These are phyloP conservation scores for Lymantria dispar DNA, from an alignment of 2,888 invertebrate species.

Conservation along the genomic window DNA sequence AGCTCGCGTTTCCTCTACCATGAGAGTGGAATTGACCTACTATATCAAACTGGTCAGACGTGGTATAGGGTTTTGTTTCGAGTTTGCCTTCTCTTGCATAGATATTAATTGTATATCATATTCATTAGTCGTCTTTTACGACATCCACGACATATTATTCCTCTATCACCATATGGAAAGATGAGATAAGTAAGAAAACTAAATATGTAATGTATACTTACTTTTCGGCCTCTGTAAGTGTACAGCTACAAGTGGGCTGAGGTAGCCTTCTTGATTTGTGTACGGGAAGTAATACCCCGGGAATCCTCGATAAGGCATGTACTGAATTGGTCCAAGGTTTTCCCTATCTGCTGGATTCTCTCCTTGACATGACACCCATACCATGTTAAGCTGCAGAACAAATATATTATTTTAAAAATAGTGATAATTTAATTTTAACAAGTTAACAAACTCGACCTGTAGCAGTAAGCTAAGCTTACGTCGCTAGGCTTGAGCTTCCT, in stretches of 20 bases:
- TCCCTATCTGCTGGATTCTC: constrained; percentile 96
- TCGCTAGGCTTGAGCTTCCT: no score
- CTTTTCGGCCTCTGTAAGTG: constrained; percentile 91
- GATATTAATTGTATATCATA: no score
- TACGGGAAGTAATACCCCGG: constrained; percentile 96
- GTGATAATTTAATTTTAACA: neutral
- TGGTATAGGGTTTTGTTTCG: no score
- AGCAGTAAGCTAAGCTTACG: no score
- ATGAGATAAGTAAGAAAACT: neutral
- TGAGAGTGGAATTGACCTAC: no score
- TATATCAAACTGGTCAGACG: no score
- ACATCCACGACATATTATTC: no score
- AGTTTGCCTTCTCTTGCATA: no score
- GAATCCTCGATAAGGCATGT: constrained; percentile 91
- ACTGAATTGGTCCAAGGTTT: constrained; percentile 92
- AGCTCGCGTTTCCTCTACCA: no score
- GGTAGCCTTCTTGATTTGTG: constrained; percentile 92
- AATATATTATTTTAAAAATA: neutral
- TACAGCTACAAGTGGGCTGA: constrained; percentile 94
- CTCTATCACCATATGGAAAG: no score
- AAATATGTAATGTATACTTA: constrained; percentile 67
- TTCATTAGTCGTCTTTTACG: no score
- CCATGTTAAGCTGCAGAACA: constrained; percentile 86
- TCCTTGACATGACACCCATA: constrained; percentile 97
- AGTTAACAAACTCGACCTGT: no score